Evolutionary conservation across 2,797 vertebrate species (phyloP).

Genomic region (Hydrophis major): DNA sequence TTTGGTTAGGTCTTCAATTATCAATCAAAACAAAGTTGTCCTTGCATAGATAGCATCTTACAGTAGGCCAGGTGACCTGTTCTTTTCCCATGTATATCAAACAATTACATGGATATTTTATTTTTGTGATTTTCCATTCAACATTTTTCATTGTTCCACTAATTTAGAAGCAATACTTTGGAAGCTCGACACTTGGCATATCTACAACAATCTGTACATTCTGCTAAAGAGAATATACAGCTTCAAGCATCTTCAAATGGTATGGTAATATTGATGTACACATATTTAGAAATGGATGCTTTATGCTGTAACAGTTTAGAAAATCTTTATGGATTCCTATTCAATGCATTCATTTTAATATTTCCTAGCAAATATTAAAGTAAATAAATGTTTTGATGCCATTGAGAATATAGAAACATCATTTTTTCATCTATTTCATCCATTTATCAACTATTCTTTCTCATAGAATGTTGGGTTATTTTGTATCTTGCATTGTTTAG

Average conservation of each 20-base stretch:
- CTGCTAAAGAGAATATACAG: not conserved
- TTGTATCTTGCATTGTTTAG: conserved; percentile 1
- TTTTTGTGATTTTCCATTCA: not conserved
- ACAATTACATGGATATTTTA: not conserved
- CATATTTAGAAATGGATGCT: not conserved
- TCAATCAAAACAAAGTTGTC: not conserved
- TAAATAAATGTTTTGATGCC: not conserved
- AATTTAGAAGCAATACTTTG: not conserved
- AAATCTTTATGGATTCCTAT: not conserved
- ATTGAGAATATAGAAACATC: not conserved
- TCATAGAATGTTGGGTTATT: not conserved
- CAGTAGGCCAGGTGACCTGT: not conserved
- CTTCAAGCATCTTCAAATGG: not conserved
- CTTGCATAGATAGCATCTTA: not conserved
- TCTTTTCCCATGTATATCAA: not conserved
- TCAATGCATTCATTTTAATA: not conserved
- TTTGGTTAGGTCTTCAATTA: not conserved
- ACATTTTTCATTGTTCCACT: not conserved
- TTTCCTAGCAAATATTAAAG: not conserved
- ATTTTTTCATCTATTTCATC: not conserved
- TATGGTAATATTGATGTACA: not conserved
- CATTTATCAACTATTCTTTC: not conserved
- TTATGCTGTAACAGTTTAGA: not conserved
- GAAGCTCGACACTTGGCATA: not conserved
- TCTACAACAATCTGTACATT: not conserved